Base-by-base conservation (phyloP, 2,888 invertebrate species). In the Leptopterna dolabrata region DNA sequence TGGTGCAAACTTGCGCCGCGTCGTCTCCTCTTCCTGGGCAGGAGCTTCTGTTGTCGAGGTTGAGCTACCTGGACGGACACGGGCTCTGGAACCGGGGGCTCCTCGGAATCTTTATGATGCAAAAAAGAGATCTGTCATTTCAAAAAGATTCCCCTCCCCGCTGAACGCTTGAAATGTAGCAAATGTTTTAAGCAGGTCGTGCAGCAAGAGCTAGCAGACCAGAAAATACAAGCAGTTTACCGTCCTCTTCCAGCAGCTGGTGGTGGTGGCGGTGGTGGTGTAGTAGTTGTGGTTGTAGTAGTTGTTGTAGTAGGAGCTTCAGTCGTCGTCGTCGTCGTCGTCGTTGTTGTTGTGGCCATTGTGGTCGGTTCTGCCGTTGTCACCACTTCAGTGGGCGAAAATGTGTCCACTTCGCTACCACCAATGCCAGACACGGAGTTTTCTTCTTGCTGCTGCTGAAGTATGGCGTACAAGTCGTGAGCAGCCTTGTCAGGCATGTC, bases 381-480 rank as follows among this genome's bases (percentile, higher is more conserved):
- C 63, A 19, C 47, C 4, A 70, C 92, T 45, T 87, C 87, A 16
- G 41, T 70, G 24, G 80, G 80, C 16, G 71, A 63, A 51, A 81
- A 45, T 2, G 81, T 55, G 43, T 51, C 81, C 4, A 30, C 70
- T 27, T 70, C 27, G 27, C 70, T 70, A 13, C 85, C 92, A 0
- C 92, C 91, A 9, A 92, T 89, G 0, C 90, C 88, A 19, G 89
- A 88, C 19, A 89, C 90, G 0, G 90, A 89, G 85, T 90, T 90
- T 80, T 93, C 93, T 89, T 92, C 93, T 89, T 94, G 94, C 0
- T 94, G 94, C 89, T 94, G 94, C 90, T 94, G 94, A 81, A 96
- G 93, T 90, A 96, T 95, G 0, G 97, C 97, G 91, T 97, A 97
- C 76, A 97, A 92, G 90, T 97, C 97, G 16, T 96, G 92, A 14